phyloP scores from a whole-genome alignment of 2,888 invertebrate genomes.

The Drosophila falleni region DNA sequence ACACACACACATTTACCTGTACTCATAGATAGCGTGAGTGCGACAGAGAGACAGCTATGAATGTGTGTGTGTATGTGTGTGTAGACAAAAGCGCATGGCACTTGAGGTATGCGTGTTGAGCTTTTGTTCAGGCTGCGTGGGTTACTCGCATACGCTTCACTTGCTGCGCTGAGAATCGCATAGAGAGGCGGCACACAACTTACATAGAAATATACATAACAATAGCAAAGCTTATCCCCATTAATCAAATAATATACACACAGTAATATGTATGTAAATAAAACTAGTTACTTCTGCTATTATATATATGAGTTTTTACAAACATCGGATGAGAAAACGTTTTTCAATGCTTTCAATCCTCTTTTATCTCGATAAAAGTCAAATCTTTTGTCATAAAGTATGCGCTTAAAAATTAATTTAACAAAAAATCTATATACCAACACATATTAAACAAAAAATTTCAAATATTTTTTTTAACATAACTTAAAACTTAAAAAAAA shows the following conservation, averaged over 20 bases:
- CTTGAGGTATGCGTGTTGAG: constrained; percentile 61
- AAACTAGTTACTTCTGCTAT: not conserved
- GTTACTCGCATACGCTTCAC: constrained; percentile 52
- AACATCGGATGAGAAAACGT: not conserved
- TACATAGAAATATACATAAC: constrained; percentile 22
- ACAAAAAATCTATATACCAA: not conserved
- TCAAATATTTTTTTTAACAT: too few relatives aligned
- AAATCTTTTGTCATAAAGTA: not conserved
- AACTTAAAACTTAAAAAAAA: not conserved
- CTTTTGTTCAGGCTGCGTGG: constrained; percentile 50
- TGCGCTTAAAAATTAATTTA: not conserved
- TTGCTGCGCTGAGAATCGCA: constrained; percentile 37
- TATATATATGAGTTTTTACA: not conserved
- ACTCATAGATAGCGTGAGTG: not conserved
- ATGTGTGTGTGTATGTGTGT: constrained; percentile 1
- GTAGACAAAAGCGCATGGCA: constrained; percentile 60
- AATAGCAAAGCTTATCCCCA: constrained; percentile 1
- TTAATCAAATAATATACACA: not conserved
- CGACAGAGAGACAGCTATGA: constrained; percentile 9
- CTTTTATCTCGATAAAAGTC: not conserved
- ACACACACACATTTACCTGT: not conserved
- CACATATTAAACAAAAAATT: too few relatives aligned
- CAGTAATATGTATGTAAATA: not conserved
- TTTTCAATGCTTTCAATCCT: not conserved
- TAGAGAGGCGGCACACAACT: constrained; percentile 30